These are phyloP conservation scores for Rhadina sibilatrix DNA, from an alignment of 2,113 vertebrate genomes.

Conservation along the genomic window DNA sequence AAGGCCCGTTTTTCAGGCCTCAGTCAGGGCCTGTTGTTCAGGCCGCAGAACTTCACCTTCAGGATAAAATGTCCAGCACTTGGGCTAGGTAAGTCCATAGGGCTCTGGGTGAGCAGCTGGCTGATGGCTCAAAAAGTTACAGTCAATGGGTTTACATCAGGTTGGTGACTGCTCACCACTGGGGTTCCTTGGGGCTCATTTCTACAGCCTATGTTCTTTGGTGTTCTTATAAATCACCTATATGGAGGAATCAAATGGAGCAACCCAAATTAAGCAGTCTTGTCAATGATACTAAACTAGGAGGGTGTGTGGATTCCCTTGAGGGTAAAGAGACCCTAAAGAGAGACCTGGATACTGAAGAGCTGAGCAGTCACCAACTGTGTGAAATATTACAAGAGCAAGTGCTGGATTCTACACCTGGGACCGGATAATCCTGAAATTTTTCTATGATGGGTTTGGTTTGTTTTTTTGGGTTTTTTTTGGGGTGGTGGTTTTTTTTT, in stretches of 20 bases:
- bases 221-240: neutral
- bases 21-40: neutral
- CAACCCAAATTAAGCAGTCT: neutral
- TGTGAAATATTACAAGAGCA: neutral
- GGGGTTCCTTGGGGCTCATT: neutral
- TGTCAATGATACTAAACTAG: accelerated
- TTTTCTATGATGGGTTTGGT: too few relatives aligned
- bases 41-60: neutral
- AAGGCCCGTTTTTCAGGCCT: neutral
- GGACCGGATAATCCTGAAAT: neutral
- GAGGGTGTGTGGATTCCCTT: neutral
- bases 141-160: neutral
- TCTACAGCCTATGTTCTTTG: neutral
- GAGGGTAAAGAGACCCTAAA: neutral
- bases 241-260: neutral
- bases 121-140: neutral
- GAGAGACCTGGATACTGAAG: neutral
- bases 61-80: neutral
- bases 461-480: too few relatives aligned
- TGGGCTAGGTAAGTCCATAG: neutral
- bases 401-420: neutral
- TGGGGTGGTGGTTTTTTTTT: too few relatives aligned
- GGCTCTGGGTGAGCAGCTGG: neutral
- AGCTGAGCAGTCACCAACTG: neutral
- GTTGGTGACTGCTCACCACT: neutral